phyloP scores from a whole-genome alignment of 2,888 invertebrate genomes.

The Stenodera caucasica region DNA sequence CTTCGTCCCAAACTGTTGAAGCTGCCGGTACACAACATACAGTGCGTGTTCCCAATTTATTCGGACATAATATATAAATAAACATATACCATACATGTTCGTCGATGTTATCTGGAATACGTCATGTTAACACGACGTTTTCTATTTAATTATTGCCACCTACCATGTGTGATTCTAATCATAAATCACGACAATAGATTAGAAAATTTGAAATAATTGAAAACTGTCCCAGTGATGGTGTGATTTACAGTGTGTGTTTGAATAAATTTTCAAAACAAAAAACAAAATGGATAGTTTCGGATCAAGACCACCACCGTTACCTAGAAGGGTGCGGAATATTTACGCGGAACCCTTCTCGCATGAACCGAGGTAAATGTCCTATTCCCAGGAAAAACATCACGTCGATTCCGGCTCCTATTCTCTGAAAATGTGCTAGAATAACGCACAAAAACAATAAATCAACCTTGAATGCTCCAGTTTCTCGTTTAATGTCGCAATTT shows the following conservation, averaged over 20 bases:
- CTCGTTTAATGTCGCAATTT: neutral
- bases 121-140: constrained; percentile 49
- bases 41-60: constrained; percentile 6
- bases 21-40: constrained; percentile 42
- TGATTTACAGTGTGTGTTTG: constrained; percentile 44
- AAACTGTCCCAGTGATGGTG: constrained; percentile 22
- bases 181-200: constrained; percentile 7
- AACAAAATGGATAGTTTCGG: constrained; percentile 65
- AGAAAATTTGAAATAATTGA: constrained; percentile 3
- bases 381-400: constrained; percentile 4
- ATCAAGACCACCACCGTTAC: constrained; percentile 65
- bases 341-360: constrained; percentile 69
- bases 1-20: constrained; percentile 55
- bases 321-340: constrained; percentile 66
- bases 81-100: constrained; percentile 17
- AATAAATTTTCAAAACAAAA: constrained; percentile 39
- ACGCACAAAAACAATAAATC: constrained; percentile 7
- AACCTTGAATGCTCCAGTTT: constrained; percentile 2
- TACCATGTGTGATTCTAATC: constrained; percentile 44
- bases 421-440: neutral
- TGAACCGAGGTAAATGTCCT: constrained; percentile 52
- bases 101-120: constrained; percentile 41
- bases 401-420: constrained; percentile 6
- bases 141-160: constrained; percentile 47
- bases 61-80: constrained; percentile 8